Evolutionary conservation across 2,113 vertebrate genomes (phyloP), one percentile per base, ranked within the genome.

Genomic region (Numenius arquata): DNA sequence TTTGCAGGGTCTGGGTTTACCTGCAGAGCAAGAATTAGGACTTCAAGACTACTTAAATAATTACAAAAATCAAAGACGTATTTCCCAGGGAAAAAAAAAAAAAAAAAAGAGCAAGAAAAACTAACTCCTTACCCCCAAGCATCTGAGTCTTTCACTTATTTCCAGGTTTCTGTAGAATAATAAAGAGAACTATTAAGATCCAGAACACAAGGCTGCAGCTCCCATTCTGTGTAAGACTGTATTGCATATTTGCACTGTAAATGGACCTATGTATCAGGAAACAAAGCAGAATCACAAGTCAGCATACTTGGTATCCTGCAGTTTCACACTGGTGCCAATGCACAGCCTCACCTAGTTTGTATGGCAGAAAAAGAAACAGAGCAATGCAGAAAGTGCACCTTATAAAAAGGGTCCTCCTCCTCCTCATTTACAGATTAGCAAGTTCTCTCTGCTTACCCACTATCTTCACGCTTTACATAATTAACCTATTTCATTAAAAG

Each of bases 401-500:
- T 84, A 18, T 48, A 71, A 90, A 96, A 72, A 3, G 11, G 52
- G 81, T 78, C 85, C 43, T 92, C 85, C 43, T 92, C 85, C 76
- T 93, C 45, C 45, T 89, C 82, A 77, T 80, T 84, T 87, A 83
- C 40, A 88, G 67, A 82, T 91, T 70, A 88, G 76, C 25, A 90
- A 70, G 71, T 90, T 80, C 89, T 85, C 75, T 90, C 62, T 2
- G 2, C 47, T 95, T 86, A 90, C 30, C 68, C 40, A 25, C 62
- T 78, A 13, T 43, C 56, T 55, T 81, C 73, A 72, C 1, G 2
- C 27, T 89, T 92, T 63, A n/a, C 56, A 66, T 87, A 96, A 95
- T 94, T 93, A 88, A 94, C 61, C 78, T 79, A 62, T 94, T 91
- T 94, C 50, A 65, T 92, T 96, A 80, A 66, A 93, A 89, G 43